Evolutionary conservation across 2,888 invertebrate genomes (phyloP).

Genomic region (Amphipoea lucens): DNA sequence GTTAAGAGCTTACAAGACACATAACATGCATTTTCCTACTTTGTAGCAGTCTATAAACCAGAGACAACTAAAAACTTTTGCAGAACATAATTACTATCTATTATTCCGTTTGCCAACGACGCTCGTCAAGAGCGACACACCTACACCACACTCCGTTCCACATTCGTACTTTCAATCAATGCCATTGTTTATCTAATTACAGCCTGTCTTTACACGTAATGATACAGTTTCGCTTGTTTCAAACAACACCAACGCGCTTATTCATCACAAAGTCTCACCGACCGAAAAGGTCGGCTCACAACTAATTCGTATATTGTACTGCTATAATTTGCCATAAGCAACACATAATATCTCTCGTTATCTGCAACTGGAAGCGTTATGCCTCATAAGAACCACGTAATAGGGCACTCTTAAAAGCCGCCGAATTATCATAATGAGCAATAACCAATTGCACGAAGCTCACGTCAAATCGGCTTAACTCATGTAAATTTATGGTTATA

Average conservation of each 20-base stretch:
- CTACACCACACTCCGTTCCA: conserved; percentile 77
- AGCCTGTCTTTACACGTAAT: conserved; percentile 75
- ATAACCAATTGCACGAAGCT: conserved; percentile 87
- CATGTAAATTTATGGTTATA: conserved; percentile 80
- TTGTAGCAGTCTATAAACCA: conserved; percentile 57
- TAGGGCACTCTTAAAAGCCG: conserved; percentile 73
- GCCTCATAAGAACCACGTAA: conserved; percentile 75
- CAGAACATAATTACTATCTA: conserved; percentile 60
- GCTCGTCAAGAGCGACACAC: conserved; percentile 60
- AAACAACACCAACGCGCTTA: conserved; percentile 74
- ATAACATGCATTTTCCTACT: conserved; percentile 53
- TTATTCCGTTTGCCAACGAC: conserved; percentile 63
- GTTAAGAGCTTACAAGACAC: conserved; percentile 37
- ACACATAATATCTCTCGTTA: conserved; percentile 77
- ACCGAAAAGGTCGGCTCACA: conserved; percentile 59
- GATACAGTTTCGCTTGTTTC: conserved; percentile 74
- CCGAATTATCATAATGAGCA: conserved; percentile 87
- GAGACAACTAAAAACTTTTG: conserved; percentile 54
- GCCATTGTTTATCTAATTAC: conserved; percentile 84
- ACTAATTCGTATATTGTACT: conserved; percentile 68
- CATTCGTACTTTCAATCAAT: conserved; percentile 79
- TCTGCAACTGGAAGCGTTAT: conserved; percentile 70
- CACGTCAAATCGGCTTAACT: conserved; percentile 84
- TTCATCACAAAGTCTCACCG: conserved; percentile 73
- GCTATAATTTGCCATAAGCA: conserved; percentile 77